A percentile compares a stretch with the other conserved stretches of the same genome.
Evolutionary conservation across 1,140 invertebrate species (phyloP).

Genomic region (Atta texana): DNA sequence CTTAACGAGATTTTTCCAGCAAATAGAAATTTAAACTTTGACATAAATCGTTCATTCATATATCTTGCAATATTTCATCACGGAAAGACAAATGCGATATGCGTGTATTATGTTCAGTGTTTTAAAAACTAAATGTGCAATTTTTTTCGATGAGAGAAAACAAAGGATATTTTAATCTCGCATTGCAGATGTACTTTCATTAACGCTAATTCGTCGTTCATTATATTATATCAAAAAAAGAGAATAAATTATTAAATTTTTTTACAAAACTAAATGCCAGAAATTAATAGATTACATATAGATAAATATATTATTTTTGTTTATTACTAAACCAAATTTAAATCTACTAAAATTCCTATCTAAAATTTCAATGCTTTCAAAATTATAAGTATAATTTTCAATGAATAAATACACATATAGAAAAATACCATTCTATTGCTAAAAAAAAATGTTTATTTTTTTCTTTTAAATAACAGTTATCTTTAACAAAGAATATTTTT

Average conservation of each 20-base stretch:
- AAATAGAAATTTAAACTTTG: slow-evolving; percentile 8
- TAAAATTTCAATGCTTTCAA: not conserved
- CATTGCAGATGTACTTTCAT: not conserved
- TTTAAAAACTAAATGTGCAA: not conserved
- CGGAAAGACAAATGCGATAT: not conserved
- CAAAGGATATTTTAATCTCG: not conserved
- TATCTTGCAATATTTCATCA: not conserved
- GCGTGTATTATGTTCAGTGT: not conserved
- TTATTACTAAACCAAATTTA: not conserved
- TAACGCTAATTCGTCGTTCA: not conserved
- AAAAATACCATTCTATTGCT: too few relatives aligned
- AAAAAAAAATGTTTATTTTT: too few relatives aligned
- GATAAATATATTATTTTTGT: not conserved
- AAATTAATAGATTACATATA: not conserved
- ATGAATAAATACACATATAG: not conserved
- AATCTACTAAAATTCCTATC: not conserved
- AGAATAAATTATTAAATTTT: not conserved
- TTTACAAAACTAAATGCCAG: not conserved
- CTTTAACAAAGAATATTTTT: too few relatives aligned
- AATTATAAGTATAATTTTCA: slow-evolving; percentile 10
- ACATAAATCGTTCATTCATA: not conserved
- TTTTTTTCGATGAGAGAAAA: not conserved
- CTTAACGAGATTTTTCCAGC: slow-evolving; percentile 21
- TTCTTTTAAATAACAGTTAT: too few relatives aligned
- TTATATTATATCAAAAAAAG: not conserved